Evolutionary conservation across 1,140 invertebrate species (phyloP).

Genomic region (Delia radicum): DNA sequence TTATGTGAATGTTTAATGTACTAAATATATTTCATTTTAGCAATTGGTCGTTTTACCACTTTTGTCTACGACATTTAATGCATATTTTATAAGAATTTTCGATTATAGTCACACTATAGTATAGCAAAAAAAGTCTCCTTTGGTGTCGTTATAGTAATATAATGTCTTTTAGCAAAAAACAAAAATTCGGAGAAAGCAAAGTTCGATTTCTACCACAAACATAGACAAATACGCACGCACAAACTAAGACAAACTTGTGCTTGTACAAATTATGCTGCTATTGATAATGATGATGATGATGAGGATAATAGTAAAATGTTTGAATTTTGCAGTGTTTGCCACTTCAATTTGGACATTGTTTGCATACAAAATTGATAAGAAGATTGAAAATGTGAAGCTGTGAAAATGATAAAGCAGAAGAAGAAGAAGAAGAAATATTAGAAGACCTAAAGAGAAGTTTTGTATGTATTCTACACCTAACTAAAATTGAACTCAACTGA

Average conservation of each 20-base stretch:
- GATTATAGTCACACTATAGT: not conserved
- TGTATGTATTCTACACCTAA: not conserved
- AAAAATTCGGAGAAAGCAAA: no score
- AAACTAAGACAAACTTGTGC: not conserved
- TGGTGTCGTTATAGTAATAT: not conserved
- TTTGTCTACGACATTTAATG: not conserved
- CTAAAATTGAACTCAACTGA: not conserved
- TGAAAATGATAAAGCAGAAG: no score
- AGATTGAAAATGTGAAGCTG: not conserved
- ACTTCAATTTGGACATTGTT: slow-evolving; percentile 1
- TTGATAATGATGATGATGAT: not conserved
- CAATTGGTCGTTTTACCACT: not conserved
- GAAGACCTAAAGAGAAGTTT: not conserved
- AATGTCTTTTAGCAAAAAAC: no score
- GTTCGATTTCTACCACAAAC: not conserved
- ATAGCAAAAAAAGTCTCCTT: not conserved
- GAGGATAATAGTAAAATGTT: not conserved
- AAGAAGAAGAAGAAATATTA: not conserved
- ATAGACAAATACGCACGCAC: not conserved
- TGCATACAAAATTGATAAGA: slow-evolving; percentile 1
- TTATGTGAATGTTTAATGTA: not conserved
- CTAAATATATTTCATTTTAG: not conserved
- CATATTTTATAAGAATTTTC: not conserved
- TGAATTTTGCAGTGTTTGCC: not conserved
- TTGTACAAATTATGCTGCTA: not conserved